Evolutionary conservation across 1,140 invertebrate genomes (phyloP).

Genomic region (Heliconius hermathena): DNA sequence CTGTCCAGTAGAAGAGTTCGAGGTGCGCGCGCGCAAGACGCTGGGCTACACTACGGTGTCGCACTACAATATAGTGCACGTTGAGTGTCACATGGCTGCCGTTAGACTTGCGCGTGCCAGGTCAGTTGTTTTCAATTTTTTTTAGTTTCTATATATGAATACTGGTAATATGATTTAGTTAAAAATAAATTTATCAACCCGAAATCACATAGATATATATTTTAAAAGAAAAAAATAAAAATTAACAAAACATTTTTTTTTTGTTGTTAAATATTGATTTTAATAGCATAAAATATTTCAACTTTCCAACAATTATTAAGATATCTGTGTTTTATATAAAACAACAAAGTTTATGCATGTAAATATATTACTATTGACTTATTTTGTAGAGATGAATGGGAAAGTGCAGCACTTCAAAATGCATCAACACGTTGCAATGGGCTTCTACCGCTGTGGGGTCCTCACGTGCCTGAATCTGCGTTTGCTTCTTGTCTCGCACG

Average conservation of each 20-base stretch:
- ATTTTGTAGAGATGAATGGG: constrained; percentile 94
- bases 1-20: constrained; percentile 96
- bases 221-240: no score
- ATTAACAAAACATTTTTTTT: no score
- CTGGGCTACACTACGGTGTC: constrained; percentile 96
- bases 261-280: no score
- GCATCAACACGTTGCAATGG: constrained; percentile 99
- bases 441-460: constrained; percentile 97
- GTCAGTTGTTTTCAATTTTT: constrained; percentile 52
- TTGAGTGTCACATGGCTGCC: constrained; percentile 98
- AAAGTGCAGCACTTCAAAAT: constrained; percentile 98
- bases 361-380: no score
- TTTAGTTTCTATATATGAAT: not conserved
- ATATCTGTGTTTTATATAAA: no score
- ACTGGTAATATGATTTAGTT: no score
- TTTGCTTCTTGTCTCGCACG: constrained; percentile 96
- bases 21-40: constrained; percentile 92
- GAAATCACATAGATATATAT: no score
- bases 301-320: no score
- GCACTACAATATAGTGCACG: constrained; percentile 99
- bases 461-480: constrained; percentile 96
- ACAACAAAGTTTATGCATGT: no score
- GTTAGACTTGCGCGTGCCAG: constrained; percentile 88
- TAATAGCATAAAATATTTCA: no score
- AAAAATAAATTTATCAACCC: no score